These are phyloP conservation scores for Chorisops tibialis DNA, from an alignment of 2,888 invertebrate genomes.

Conservation along the genomic window DNA sequence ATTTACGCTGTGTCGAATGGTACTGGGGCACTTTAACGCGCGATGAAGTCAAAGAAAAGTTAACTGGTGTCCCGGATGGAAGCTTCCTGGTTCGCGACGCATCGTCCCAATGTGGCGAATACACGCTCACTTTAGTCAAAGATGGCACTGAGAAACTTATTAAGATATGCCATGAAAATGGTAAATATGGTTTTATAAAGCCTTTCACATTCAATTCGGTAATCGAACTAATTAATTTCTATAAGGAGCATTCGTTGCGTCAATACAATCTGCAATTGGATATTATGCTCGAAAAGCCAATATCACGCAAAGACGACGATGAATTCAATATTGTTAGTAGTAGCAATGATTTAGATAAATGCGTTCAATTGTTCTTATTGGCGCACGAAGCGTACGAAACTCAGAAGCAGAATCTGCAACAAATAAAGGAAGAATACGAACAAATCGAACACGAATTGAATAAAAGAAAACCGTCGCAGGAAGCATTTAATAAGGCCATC, in stretches of 20 bases:
- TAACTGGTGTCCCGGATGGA: constrained; percentile 88
- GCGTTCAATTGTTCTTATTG: constrained; percentile 71
- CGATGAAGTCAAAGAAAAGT: constrained; percentile 89
- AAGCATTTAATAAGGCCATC: constrained; percentile 84
- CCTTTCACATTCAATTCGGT: constrained; percentile 79
- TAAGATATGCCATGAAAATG: constrained; percentile 87
- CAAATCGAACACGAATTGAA: constrained; percentile 75
- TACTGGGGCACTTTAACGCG: constrained; percentile 95
- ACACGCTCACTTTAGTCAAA: constrained; percentile 91
- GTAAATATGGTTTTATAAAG: constrained; percentile 90
- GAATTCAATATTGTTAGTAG: constrained; percentile 23
- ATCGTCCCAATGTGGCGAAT: constrained; percentile 89
- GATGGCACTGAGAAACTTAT: constrained; percentile 94
- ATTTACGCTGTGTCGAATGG: constrained; percentile 65
- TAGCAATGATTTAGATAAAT: constrained; percentile 59
- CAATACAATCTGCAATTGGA: constrained; percentile 92
- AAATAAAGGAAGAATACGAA: constrained; percentile 71
- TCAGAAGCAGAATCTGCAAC: constrained; percentile 72
- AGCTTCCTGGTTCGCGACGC: constrained; percentile 96
- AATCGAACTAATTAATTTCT: constrained; percentile 85
- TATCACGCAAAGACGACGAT: constrained; percentile 60
- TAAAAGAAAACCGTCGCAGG: constrained; percentile 80
- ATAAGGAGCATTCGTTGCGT: constrained; percentile 78
- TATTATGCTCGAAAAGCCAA: constrained; percentile 84
- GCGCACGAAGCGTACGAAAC: constrained; percentile 68